Evolutionary conservation across 53 echinoderm and acorn worm species (phyloP).

Genomic region (Patiria pectinifera): DNA sequence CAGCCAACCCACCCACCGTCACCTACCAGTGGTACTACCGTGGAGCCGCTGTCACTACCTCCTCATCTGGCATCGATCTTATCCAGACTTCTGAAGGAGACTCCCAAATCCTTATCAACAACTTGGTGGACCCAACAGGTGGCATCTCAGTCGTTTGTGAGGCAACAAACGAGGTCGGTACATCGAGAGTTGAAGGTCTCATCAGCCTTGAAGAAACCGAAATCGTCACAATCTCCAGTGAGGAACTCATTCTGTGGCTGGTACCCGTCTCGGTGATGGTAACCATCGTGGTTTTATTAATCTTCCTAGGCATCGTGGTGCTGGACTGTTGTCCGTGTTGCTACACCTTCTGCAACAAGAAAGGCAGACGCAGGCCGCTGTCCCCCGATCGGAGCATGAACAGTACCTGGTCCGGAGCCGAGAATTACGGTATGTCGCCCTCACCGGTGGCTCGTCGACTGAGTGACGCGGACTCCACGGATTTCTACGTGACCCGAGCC

Average conservation of each 20-base stretch:
- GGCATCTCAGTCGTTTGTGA: slow-evolving; percentile 56
- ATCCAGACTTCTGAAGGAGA: not conserved
- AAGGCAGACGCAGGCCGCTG: slow-evolving; percentile 23
- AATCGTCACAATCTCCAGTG: not conserved
- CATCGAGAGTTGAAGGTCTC: slow-evolving; percentile 47
- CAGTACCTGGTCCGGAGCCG: slow-evolving; percentile 69
- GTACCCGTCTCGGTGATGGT: slow-evolving; percentile 59
- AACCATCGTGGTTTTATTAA: slow-evolving; percentile 38
- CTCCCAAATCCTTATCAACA: slow-evolving; percentile 47
- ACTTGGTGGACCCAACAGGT: slow-evolving; percentile 45
- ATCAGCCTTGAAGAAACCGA: slow-evolving; percentile 45
- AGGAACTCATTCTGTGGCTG: slow-evolving; percentile 64
- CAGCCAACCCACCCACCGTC: slow-evolving; percentile 72
- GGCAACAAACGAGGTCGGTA: slow-evolving; percentile 65
- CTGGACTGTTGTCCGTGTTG: slow-evolving; percentile 63
- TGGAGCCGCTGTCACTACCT: slow-evolving; percentile 22
- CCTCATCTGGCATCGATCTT: slow-evolving; percentile 39
- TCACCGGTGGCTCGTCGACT: slow-evolving; percentile 32
- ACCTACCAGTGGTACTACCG: slow-evolving; percentile 73
- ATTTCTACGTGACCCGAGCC: slow-evolving; percentile 70
- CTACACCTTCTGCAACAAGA: slow-evolving; percentile 33
- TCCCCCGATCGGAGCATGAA: slow-evolving; percentile 36
- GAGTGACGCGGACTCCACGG: slow-evolving; percentile 70
- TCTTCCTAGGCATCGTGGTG: slow-evolving; percentile 52
- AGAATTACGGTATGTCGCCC: slow-evolving; percentile 57